Evolutionary conservation across 1,140 invertebrate genomes (phyloP), one percentile per base, ranked within the genome.

Genomic region (Diploscapter pachys): DNA sequence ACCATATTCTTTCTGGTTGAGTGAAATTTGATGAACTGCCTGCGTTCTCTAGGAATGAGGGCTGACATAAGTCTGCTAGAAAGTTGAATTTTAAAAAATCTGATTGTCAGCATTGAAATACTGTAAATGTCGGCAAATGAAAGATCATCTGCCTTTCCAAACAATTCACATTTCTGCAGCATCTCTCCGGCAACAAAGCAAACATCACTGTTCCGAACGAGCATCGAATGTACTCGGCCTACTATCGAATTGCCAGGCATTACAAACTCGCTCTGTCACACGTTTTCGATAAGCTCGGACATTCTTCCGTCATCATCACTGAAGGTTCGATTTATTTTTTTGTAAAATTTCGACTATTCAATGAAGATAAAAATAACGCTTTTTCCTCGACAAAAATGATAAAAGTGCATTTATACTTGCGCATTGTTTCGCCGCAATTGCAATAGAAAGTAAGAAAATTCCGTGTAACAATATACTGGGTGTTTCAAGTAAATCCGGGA

Each of bases 221-320:
- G 82, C 93, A 97, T 81, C 92, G 92, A 81, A 96, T 96, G 87
- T 96, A 96, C 81, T 91, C 91, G 81, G 95, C 95, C 2, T 98
- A 98, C 87, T 98, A 95, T 85, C 95, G 96, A 87, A 98, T 99
- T 78, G 91, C 96, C 2, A 89, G 95, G 0, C 96, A 99, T 87
- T 98, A 97, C 87, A 92, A 92, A 78, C 97, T 95, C 91, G 96
- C 95, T 1, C 88, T 99, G 8, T 93, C 94, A 86, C 90, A 96
- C 85, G 91, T 94, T 13, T 96, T 99, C 86, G 88, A 91, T 76
- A 89, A 89, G 63, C 90, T 92, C 85, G 91, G 92, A 65, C 92
- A 92, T 86, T 90, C 92, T 66, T 92, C 92, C 80, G 93, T 93
- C 9, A 94, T 99, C 80, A 93, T 98, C 79, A 93, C 96, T 61